Percentiles rank a stretch among this genome's conserved stretches.
Conservation (phyloP, 1,140 invertebrate genomes). For the Drusus annulatus region DNA sequence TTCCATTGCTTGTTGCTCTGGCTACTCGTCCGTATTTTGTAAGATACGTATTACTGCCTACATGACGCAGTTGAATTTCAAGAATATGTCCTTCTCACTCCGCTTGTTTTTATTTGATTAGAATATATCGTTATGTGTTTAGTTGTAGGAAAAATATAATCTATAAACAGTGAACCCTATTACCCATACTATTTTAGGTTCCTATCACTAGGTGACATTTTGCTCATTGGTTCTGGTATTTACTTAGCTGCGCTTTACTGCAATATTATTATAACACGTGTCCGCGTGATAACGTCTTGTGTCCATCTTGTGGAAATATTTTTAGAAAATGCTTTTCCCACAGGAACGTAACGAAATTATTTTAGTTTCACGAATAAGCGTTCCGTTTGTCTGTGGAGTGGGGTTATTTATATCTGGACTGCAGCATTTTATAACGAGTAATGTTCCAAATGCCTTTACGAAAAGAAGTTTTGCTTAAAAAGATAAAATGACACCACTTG, state of each 20-base stretch:
- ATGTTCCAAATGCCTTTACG: too few relatives aligned
- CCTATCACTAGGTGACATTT: neutral
- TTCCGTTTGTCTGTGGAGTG: constrained; percentile 10
- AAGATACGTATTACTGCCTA: too few relatives aligned
- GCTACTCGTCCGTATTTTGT: too few relatives aligned
- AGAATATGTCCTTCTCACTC: constrained; percentile 8
- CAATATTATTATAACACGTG: constrained; percentile 25
- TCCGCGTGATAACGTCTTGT: constrained; percentile 19
- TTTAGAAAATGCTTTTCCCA: constrained; percentile 36
- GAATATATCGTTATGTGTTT: neutral
- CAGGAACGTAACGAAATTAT: constrained; percentile 18
- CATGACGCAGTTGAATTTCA: constrained; percentile 27
- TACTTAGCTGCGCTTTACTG: neutral
- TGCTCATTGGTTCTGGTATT: too few relatives aligned
- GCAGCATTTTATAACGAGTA: too few relatives aligned
- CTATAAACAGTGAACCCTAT: neutral
- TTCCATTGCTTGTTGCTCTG: neutral
- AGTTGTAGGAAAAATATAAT: neutral
- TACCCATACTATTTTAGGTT: neutral
- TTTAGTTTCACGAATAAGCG: constrained; percentile 38
- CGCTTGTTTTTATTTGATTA: constrained; percentile 18
- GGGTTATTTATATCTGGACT: too few relatives aligned
- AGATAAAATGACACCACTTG: too few relatives aligned
- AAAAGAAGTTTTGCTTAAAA: too few relatives aligned
- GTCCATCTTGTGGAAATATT: constrained; percentile 37